A percentile compares a stretch with the other conserved stretches of the same genome.
These are phyloP conservation scores for Branchinecta lynchi DNA, from an alignment of 1,140 invertebrate genomes.

Conservation along the genomic window DNA sequence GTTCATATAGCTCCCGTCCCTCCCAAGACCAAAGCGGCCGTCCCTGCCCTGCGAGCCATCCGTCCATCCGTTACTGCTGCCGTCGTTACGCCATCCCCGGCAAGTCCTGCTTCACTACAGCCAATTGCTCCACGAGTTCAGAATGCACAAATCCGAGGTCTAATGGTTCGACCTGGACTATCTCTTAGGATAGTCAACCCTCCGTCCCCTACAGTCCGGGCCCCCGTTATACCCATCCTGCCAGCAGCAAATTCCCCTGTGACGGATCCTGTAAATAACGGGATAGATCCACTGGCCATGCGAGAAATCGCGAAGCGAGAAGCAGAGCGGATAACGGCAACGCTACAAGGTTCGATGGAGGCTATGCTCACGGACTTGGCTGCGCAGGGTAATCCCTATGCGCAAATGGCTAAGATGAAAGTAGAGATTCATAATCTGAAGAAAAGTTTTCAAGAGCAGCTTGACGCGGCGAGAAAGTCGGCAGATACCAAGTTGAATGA, in stretches of 20 bases:
- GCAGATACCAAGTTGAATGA: background rate
- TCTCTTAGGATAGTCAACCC: too few species aligned
- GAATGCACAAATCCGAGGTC: background rate
- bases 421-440: background rate
- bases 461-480: background rate
- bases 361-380: background rate
- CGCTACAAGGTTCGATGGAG: background rate
- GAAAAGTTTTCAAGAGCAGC: background rate
- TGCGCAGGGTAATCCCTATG: background rate
- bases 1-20: background rate
- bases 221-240: background rate
- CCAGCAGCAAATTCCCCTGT: background rate
- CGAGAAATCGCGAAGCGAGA: background rate
- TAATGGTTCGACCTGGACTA: too few species aligned
- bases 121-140: background rate
- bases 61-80: background rate
- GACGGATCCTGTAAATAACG: background rate
- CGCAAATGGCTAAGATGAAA: slow-evolving; percentile 1
- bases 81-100: background rate
- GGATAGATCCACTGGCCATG: background rate
- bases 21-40: background rate
- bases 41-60: background rate
- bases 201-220: background rate
- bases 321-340: background rate
- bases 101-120: slow-evolving; percentile 2